A percentile compares a stretch with the other conserved stretches of the same genome.
Conservation (phyloP, 2,888 invertebrate species). For the Phasia obesa region DNA sequence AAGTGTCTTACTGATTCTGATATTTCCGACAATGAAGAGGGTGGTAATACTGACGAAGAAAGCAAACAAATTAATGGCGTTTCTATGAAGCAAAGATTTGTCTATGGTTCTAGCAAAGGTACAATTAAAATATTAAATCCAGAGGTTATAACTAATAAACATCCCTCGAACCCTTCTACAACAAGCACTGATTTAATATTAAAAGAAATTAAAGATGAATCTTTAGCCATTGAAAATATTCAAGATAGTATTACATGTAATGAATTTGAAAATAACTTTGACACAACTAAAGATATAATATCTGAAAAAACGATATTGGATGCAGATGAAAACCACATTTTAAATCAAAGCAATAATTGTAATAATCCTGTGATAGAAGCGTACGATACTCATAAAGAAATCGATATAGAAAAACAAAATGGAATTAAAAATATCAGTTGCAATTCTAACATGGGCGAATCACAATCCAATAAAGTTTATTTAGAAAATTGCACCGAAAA, state of each 20-base stretch:
- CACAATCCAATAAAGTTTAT: neutral
- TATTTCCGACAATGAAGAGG: slow-evolving; percentile 28
- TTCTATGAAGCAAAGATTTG: slow-evolving; percentile 74
- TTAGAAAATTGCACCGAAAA: slow-evolving; percentile 1
- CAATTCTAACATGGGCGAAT: neutral
- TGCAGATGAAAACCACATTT: slow-evolving; percentile 59
- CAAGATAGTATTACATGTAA: slow-evolving; percentile 44
- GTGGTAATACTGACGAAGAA: slow-evolving; percentile 65
- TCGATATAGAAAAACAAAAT: slow-evolving; percentile 8
- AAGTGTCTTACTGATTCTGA: slow-evolving; percentile 53
- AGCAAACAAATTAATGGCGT: slow-evolving; percentile 59
- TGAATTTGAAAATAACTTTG: neutral
- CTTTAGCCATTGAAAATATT: slow-evolving; percentile 68
- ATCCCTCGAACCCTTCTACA: slow-evolving; percentile 70
- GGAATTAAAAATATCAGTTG: neutral
- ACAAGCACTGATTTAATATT: slow-evolving; percentile 75
- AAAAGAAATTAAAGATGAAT: slow-evolving; percentile 78
- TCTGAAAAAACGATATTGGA: slow-evolving; percentile 35
- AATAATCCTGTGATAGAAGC: slow-evolving; percentile 56
- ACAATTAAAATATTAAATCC: slow-evolving; percentile 81
- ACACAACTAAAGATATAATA: slow-evolving; percentile 4
- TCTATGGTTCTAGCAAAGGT: slow-evolving; percentile 78
- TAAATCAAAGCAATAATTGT: slow-evolving; percentile 40
- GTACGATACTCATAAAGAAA: slow-evolving; percentile 10
- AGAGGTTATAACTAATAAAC: slow-evolving; percentile 78